Evolutionary conservation across 2,797 vertebrate genomes (phyloP).

Genomic region (Pelobates cultripes): DNA sequence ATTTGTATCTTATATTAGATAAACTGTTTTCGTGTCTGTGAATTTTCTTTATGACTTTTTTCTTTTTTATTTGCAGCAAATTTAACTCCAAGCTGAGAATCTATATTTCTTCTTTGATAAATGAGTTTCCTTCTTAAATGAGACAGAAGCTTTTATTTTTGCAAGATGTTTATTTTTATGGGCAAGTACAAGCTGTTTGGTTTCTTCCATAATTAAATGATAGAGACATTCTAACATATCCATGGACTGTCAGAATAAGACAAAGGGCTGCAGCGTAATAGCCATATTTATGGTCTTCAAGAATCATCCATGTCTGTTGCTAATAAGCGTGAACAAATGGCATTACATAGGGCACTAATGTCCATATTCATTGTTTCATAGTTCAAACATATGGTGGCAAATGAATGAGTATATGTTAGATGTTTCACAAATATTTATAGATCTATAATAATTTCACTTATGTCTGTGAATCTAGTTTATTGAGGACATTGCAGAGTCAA

Average conservation of each 20-base stretch:
- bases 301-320: background rate
- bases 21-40: background rate
- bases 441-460: too few species aligned
- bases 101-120: constrained; percentile 2
- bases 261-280: background rate
- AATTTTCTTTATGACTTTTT: background rate
- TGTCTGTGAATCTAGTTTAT: too few species aligned
- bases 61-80: background rate
- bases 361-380: too few species aligned
- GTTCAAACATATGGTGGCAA: too few species aligned
- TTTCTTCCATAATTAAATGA: background rate
- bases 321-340: background rate
- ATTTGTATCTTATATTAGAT: background rate
- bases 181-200: constrained; percentile 28
- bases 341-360: background rate
- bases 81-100: background rate
- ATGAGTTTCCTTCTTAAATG: background rate
- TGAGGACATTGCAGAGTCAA: too few species aligned
- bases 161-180: constrained; percentile 56
- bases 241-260: background rate
- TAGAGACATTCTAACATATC: background rate
- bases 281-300: background rate
- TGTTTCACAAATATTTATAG: too few species aligned
- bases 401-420: too few species aligned
- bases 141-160: background rate